Base-by-base conservation (phyloP, 23 tunicate genomes). In the Corella eumyota region DNA sequence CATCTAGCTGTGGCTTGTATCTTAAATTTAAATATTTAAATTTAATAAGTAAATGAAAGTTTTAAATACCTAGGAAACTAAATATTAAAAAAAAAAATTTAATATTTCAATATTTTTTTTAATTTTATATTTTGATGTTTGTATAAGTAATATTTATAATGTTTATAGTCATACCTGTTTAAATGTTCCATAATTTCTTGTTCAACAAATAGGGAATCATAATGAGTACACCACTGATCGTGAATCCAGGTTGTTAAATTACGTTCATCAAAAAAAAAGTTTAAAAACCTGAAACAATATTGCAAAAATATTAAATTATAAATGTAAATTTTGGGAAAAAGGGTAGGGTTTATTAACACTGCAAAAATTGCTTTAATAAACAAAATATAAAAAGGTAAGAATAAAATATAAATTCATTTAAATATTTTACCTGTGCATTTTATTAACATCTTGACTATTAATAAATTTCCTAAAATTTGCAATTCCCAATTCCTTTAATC, bases 171-270 rank as follows among this genome's bases (percentile, higher is more conserved):
- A 33, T 30, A 72, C 90, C 66, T 72, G 29, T 51, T 20, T 6
- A 81, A 20, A 9, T 56, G 74, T 9, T 26, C 34, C 55, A 66
- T 50, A 9, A 71, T 65, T 72, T 81, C 74, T 53, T 79, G 69
- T 53, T 84, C 78, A 45, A 84, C 72, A 64, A 68, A 84, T 26
- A 25, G 29, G 7, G 69, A 69, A 55, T 84, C 94, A 44, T 84
- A 84, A 33, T 69, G 74, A 34, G 69, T 68, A 36, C 94, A 84
- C 94, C 94, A 84, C 30, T 75, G 71, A 58, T 79, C 80, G 50
- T 63, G 55, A 33, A 84, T 75, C 94, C 94, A 84, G 2, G 74
- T 56, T 53, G 44, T 62, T 0, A 84, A 58, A 58, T 84, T 84
- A 31, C 35, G 60, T 4, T 84, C 94, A 54, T 72, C 45, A 27